Evolutionary conservation across 2,797 vertebrate species (phyloP), one percentile per base, ranked within the genome.

Genomic region (Thaleichthys pacificus): DNA sequence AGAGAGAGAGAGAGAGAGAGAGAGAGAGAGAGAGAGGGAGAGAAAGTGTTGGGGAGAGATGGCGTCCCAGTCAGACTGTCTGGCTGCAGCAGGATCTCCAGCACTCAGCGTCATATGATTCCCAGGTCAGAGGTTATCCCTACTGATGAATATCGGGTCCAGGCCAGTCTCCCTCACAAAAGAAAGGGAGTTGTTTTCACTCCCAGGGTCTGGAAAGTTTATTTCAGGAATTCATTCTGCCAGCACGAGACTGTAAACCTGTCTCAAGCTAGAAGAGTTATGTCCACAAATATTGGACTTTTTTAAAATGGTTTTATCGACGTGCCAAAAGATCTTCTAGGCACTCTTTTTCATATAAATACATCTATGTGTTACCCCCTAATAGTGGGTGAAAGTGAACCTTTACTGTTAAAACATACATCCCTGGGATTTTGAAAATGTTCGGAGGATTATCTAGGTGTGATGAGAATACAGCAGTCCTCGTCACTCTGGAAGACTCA

Each of bases 81-180:
- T 94, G 93, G 92, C 93, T 94, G 91, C 93, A 86, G 74, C 82
- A 51, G 87, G 92, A 93, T 93, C 92, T 91, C 85, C 89, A 86
- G 90, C 91, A 88, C 93, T 92, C 90, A 88, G 89, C 90, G 85
- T 94, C 93, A 93, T 91, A 90, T 92, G 92, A 93, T 93, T 92
- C 88, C 80, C 77, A 77, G 91, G 93, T 93, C 91, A 92, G 78
- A 93, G 93, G 93, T 93, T 93, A 93, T 92, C 92, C 92, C 82
- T 77, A 83, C 92, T 92, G 93, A 94, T 93, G 93, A 91, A 92
- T 94, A 94, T 94, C 91, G 82, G 84, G 76, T 85, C 61, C 57
- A 89, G 89, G 81, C 88, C 86, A 76, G 80, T 90, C 88, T 87
- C 86, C 81, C 73, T 28, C 74, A 74, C 67, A 77, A 82, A 78